Conservation (phyloP, 23 tunicate species). For the Styela plicata region DNA sequence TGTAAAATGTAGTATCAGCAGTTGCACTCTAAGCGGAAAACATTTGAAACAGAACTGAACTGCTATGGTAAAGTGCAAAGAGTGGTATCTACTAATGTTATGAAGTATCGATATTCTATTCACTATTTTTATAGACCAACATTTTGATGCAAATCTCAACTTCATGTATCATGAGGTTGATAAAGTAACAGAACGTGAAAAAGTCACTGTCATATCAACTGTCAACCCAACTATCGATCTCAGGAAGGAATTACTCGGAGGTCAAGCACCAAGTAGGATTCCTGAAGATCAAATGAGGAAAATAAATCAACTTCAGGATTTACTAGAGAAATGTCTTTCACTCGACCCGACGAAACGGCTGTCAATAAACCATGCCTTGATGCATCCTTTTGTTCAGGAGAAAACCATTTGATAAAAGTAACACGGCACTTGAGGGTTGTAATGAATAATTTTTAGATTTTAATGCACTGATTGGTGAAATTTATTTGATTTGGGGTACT, state of each 20-base stretch:
- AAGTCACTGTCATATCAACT: conserved; percentile 80
- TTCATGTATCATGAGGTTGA: conserved; percentile 73
- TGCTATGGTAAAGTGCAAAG: no score
- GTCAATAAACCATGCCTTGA: conserved; percentile 77
- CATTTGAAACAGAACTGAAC: no score
- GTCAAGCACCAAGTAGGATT: conserved; percentile 54
- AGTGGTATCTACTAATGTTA: no score
- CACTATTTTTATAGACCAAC: conserved; percentile 54
- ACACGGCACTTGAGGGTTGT: background rate
- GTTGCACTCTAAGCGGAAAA: no score
- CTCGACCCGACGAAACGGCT: conserved; percentile 83
- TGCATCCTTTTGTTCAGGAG: conserved; percentile 82
- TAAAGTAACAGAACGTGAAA: conserved; percentile 88
- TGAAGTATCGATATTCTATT: no score
- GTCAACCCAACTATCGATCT: conserved; percentile 72
- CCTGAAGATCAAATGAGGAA: conserved; percentile 88
- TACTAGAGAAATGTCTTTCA: conserved; percentile 77
- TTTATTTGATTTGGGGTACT: no score
- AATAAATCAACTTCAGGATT: conserved; percentile 68
- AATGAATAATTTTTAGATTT: background rate
- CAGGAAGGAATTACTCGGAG: conserved; percentile 72
- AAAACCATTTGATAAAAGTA: conserved; percentile 35
- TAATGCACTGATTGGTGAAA: background rate
- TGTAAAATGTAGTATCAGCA: no score
- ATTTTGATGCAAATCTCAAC: conserved; percentile 79